Evolutionary conservation across 2,113 vertebrate species (phyloP), one percentile per base, ranked within the genome.

Genomic region (Clinocottus analis): DNA sequence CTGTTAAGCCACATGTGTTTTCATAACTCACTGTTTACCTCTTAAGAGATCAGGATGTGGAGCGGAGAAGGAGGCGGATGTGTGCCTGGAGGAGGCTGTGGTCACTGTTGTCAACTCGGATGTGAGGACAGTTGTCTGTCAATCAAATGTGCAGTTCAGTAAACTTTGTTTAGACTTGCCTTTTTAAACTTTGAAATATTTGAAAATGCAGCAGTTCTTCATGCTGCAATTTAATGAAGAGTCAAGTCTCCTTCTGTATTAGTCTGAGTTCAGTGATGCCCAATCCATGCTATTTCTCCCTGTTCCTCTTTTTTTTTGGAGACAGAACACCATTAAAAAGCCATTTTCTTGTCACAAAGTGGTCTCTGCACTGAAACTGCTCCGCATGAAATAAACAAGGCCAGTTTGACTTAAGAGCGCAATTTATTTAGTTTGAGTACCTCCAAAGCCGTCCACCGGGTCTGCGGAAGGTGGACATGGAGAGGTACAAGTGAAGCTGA

Each of bases 11-110:
- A 11, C 33, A 0, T 53, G 71, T 82, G 59, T 75, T 75, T 41
- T 79, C 31, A 64, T 58, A 80, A 78, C 49, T 73, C 25, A 14
- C 3, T 12, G 64, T 71, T 77, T 68, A n/a, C 16, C 60, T 85
- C 12, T 16, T 2, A 25, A 66, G 75, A 70, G 79, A 79, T 82
- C 65, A 85, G 87, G 77, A 88, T 83, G 81, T 70, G 67, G 47
- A 55, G 73, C 41, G 6, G 73, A 35, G 69, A 2, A 39, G 64
- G 76, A 78, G 69, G 78, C 86, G 82, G 90, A 90, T 82, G 84
- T 87, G 83, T 90, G 56, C 58, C n/a, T 58, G 2, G 51, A 39
- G 65, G 19, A 23, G 35, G 4, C 72, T 72, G 49, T 16, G 72
- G 55, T 76, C 64, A 61, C 10, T 62, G 29, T 35, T 71, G 37